Base-by-base conservation (phyloP, 1,140 invertebrate species). In the Bombus pascuorum region DNA sequence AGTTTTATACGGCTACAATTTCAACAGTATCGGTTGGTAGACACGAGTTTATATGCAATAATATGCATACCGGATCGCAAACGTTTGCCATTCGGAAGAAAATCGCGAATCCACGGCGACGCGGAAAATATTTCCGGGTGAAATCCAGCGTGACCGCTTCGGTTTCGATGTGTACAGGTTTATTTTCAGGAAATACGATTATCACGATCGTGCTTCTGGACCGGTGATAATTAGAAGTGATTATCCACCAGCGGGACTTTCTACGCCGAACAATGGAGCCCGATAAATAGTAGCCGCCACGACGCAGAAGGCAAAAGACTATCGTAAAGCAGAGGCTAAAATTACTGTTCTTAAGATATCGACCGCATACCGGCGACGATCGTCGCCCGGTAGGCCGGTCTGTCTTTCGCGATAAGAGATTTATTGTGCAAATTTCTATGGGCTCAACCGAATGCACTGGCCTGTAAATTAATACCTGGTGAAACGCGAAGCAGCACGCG, bases 171-270 rank as follows among this genome's bases (percentile, higher is more conserved):
- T 59, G 72, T 68, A 47, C 39, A 53, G 28, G 39, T 59, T 73
- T 47, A 75, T 81, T 87, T 83, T 79, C 74, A 85, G 80, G 78
- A 90, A 90, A 83, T 82, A 85, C 76, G 80, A 87, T 87, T 90
- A 90, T 90, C 83, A 70, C 76, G 86, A 90, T 89, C 83, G 79
- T 83, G 82, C 79, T 86, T 87, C 86, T 86, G 89, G 68, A 57
- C 88, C 86, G 42, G 79, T 87, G 86, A 90, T 90, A 90, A 90
- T 90, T 90, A 90, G 83, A 85, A 85, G 75, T 81, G 83, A 90
- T 90, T 90, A 90, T 90, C 88, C 81, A 65, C 82, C 57, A 59
- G 72, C 32, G 53, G 71, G 42, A 90, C 88, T 90, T 90, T 90
- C 86, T 87, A 90, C 80, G 66, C 76, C 42, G 88, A 90, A 90